Evolutionary conservation across 2,797 vertebrate genomes (phyloP).

Genomic region (Harpagifer antarcticus): DNA sequence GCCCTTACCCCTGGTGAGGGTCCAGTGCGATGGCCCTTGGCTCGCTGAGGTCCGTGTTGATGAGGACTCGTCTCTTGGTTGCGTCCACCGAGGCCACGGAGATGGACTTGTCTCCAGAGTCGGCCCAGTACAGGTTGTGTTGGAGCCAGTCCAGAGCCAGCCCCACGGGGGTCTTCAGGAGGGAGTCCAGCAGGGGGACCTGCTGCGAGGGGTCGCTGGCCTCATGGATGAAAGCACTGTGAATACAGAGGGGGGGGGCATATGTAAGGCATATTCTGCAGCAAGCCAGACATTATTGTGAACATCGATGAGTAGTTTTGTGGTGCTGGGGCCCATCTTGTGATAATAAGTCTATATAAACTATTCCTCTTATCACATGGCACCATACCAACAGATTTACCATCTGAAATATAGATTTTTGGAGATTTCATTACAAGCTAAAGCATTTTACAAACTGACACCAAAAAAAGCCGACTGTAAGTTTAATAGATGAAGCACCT

Average conservation of each 20-base stretch:
- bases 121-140: constrained; percentile 98
- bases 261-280: constrained; percentile 19
- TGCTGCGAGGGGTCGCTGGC: constrained; percentile 92
- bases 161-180: constrained; percentile 93
- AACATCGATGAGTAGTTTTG: constrained; percentile 31
- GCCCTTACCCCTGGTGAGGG: constrained; percentile 91
- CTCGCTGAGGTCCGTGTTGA: constrained; percentile 91
- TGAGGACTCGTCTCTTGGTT: constrained; percentile 90
- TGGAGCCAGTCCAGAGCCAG: constrained; percentile 98
- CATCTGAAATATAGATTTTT: constrained; percentile 6
- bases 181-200: constrained; percentile 89
- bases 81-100: constrained; percentile 94
- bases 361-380: constrained; percentile 11
- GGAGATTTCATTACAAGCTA: constrained; percentile 8
- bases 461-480: not conserved
- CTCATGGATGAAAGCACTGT: constrained; percentile 94
- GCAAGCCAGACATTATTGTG: constrained; percentile 24
- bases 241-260: not conserved
- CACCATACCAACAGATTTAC: constrained; percentile 11
- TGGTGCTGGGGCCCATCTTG: constrained; percentile 21
- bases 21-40: constrained; percentile 95
- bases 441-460: constrained; percentile 11
- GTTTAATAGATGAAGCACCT: not conserved
- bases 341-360: constrained; percentile 29
- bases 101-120: constrained; percentile 95